phyloP scores from a whole-genome alignment of 2,797 vertebrate species.

The Paguma larvata region DNA sequence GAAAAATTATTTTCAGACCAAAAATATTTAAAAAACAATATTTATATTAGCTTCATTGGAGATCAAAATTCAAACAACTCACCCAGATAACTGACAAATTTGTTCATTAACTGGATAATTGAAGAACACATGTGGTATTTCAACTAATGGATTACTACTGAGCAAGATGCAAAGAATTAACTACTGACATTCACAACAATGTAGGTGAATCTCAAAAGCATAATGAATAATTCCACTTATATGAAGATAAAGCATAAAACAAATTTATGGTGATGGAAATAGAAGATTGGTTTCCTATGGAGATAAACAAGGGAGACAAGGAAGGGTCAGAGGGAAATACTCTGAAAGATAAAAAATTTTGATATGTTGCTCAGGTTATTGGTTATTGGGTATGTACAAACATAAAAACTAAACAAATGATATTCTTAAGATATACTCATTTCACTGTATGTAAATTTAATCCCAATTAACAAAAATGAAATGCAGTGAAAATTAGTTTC shows the following conservation, averaged over 20 bases:
- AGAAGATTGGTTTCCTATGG: neutral
- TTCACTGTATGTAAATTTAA: neutral
- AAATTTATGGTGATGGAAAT: neutral
- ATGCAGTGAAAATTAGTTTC: neutral
- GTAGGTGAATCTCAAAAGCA: neutral
- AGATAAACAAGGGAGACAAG: neutral
- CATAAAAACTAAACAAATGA: neutral
- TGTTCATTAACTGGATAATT: neutral
- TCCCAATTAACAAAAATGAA: neutral
- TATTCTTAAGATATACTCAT: neutral
- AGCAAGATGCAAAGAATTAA: neutral
- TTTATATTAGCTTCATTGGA: neutral
- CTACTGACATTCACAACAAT: neutral
- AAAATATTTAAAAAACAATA: neutral
- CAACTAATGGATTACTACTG: neutral
- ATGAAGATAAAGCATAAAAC: neutral
- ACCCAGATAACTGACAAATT: neutral
- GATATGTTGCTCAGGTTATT: neutral
- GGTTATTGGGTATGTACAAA: neutral
- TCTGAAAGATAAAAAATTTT: neutral
- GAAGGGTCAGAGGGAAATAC: neutral
- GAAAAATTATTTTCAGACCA: neutral
- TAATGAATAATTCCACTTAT: neutral
- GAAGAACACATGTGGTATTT: neutral
- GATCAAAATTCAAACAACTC: neutral